Conservation (phyloP, 2,113 vertebrate genomes). For the Pollimyrus isidori region DNA sequence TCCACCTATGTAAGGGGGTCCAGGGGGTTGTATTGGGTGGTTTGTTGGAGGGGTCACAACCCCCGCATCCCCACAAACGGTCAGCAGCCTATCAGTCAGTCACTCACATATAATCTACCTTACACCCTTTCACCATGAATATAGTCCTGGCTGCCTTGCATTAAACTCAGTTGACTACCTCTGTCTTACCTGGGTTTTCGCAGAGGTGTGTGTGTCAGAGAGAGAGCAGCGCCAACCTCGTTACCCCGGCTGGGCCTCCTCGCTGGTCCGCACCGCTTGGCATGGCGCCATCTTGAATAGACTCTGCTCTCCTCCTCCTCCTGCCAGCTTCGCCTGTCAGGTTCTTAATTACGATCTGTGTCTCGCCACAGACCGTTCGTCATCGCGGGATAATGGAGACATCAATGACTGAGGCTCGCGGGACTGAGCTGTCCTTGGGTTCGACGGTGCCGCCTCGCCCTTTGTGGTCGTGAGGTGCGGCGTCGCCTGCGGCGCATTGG, state of each 20-base stretch:
- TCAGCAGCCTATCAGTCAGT: too few species aligned
- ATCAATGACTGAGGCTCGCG: neutral
- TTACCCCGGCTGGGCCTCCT: neutral
- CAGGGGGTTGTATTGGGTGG: too few species aligned
- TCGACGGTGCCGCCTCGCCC: neutral
- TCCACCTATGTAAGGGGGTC: too few species aligned
- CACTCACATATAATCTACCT: neutral
- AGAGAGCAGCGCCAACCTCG: neutral
- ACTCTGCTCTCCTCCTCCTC: neutral
- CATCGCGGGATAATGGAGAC: neutral
- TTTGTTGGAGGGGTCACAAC: too few species aligned
- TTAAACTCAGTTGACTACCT: neutral
- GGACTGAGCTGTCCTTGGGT: neutral
- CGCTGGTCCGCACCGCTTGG: neutral
- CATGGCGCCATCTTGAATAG: neutral
- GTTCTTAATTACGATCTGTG: constrained; percentile 3
- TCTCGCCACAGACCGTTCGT: neutral
- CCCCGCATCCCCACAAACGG: too few species aligned
- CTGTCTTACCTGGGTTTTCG: neutral
- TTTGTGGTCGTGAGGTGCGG: neutral
- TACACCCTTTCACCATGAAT: neutral
- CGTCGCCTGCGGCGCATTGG: neutral
- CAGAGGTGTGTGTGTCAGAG: neutral
- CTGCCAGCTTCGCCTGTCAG: neutral
- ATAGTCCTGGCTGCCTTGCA: neutral